phyloP scores from a whole-genome alignment of 2,113 vertebrate species.

The Bos taurus region DNA sequence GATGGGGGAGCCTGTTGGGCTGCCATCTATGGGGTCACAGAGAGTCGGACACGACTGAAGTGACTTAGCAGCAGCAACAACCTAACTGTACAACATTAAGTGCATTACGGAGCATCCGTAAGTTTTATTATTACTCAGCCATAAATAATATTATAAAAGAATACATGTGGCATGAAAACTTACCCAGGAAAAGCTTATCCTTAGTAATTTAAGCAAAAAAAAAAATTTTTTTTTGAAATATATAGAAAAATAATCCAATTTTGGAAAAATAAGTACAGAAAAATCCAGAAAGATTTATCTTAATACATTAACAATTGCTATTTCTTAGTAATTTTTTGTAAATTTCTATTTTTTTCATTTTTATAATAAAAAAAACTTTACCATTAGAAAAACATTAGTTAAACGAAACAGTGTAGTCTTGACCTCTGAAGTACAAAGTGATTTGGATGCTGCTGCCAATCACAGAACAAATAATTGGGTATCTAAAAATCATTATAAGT shows the following conservation, averaged over 20 bases:
- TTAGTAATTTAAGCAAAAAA: neutral
- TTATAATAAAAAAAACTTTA: neutral
- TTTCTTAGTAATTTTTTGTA: neutral
- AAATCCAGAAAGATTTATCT: neutral
- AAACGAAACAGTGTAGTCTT: neutral
- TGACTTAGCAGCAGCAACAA: neutral
- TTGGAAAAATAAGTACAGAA: neutral
- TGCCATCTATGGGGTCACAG: fast-evolving
- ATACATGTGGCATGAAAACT: neutral
- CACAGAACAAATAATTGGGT: neutral
- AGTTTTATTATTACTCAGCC: neutral
- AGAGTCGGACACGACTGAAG: too few species aligned
- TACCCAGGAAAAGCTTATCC: neutral
- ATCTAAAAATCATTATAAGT: neutral
- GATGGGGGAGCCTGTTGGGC: too few species aligned
- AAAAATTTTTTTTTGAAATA: neutral
- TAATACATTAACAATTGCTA: neutral
- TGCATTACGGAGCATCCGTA: neutral
- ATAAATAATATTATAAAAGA: neutral
- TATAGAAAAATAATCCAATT: neutral
- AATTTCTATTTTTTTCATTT: neutral
- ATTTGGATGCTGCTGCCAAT: neutral
- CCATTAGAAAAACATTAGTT: neutral
- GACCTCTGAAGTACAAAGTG: neutral
- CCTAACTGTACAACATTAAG: neutral